phyloP scores from a whole-genome alignment of 2,888 invertebrate genomes.

The Brachynemurus nebulosus region DNA sequence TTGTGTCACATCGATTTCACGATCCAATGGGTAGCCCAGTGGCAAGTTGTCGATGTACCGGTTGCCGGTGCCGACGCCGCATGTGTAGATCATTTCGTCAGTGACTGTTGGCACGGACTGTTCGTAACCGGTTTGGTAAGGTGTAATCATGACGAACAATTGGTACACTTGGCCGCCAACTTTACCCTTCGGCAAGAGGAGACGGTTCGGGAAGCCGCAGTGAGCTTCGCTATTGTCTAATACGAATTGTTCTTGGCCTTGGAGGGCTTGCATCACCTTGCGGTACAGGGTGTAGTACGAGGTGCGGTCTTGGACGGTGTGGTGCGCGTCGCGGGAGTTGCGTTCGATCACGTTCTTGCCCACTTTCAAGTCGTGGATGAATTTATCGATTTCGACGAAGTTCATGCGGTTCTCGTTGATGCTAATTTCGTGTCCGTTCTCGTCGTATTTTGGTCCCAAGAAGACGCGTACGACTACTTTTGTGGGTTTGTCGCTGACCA shows the following conservation, averaged over 20 bases:
- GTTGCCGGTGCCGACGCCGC: conserved; percentile 40
- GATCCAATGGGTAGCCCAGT: conserved; percentile 62
- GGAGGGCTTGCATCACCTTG: conserved; percentile 34
- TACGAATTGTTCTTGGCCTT: conserved; percentile 34
- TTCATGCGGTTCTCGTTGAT: conserved; percentile 43
- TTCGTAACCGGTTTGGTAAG: conserved; percentile 31
- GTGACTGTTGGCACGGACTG: conserved; percentile 30
- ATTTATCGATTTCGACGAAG: conserved; percentile 50
- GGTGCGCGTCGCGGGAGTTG: conserved; percentile 23
- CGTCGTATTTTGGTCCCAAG: conserved; percentile 54
- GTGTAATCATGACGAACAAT: conserved; percentile 35
- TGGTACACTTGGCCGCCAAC: conserved; percentile 45
- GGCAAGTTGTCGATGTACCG: conserved; percentile 44
- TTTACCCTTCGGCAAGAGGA: conserved; percentile 50
- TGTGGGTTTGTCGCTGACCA: conserved; percentile 40
- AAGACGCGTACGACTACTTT: conserved; percentile 50
- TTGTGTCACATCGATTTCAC: conserved; percentile 40
- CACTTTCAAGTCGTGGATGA: conserved; percentile 39
- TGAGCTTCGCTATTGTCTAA: conserved; percentile 36
- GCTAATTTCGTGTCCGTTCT: conserved; percentile 39
- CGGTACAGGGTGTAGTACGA: conserved; percentile 33
- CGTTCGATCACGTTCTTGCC: conserved; percentile 53
- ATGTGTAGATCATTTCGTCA: conserved; percentile 35
- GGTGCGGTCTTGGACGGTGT: conserved; percentile 17
- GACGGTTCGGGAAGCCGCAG: conserved; percentile 44